Evolutionary conservation across 2,113 vertebrate genomes (phyloP), one percentile per base, ranked within the genome.

Genomic region (Amblyornis subalaris): DNA sequence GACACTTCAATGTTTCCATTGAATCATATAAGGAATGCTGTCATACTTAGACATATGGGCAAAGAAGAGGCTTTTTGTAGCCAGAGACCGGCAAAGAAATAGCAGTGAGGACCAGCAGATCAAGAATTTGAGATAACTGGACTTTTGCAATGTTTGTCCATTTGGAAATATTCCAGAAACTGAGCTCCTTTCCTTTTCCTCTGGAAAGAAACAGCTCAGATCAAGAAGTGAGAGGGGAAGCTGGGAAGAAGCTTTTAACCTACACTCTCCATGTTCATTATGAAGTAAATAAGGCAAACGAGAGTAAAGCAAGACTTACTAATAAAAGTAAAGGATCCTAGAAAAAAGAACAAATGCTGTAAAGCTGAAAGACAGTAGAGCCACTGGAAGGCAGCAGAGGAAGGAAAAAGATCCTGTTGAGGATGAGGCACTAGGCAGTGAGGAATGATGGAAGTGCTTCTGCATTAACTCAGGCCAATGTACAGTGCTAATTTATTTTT

Each of bases 381-480:
- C 81, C 65, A 54, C 90, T 91, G 88, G 88, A 93, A 96, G 50
- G 69, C 90, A 93, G 72, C 69, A 89, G 77, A 94, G 69, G n/a
- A 28, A 66, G 94, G n/a, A 42, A 78, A 88, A 89, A 84, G 69
- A 82, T 85, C 28, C 50, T 36, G 9, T 13, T 16, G 33, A 65
- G 28, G 31, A 57, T 19, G 31, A 77, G 20, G 31, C n/a, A 26
- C n/a, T 15, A 35, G 48, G 24, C 44, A 79, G 33, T 16, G 24
- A 70, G 64, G n/a, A 80, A 76, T n/a, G 54, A 36, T 69, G n/a
- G 20, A 83, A 44, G 5, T 45, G 54, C 36, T 44, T 1, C 0
- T 61, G 10, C 57, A 22, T 80, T 47, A 83, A 38, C 13, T 33
- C 42, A 50, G 28, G 35, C 23, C 69, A 91, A 45, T 13, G 47